Conservation (phyloP, 2,888 invertebrate genomes). For the Synanthedon andrenaeformis region DNA sequence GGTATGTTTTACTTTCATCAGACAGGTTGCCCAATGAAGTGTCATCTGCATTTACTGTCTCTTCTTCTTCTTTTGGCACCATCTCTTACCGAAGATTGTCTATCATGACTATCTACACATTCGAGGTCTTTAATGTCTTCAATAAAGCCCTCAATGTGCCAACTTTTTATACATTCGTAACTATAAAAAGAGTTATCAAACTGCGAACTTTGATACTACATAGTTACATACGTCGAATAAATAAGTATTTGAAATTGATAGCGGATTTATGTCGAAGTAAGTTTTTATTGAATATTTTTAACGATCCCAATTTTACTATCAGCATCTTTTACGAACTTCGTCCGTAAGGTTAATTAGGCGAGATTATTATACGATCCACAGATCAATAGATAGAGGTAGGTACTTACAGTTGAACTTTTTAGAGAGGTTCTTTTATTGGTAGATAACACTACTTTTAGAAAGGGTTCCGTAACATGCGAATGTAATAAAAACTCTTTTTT, state of each 20-base stretch:
- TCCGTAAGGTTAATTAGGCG: constrained; percentile 49
- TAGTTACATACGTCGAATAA: background rate
- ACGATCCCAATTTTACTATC: constrained; percentile 43
- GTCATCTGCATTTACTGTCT: no score
- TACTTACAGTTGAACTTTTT: no score
- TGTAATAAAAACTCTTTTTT: no score
- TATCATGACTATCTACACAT: no score
- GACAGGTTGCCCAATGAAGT: no score
- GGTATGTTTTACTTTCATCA: no score
- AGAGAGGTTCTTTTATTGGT: no score
- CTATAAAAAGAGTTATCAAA: constrained; percentile 5
- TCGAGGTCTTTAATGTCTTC: no score
- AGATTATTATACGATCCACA: constrained; percentile 22
- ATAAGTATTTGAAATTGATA: background rate
- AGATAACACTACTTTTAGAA: no score
- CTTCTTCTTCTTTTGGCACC: no score
- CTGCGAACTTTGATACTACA: background rate
- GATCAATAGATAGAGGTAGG: background rate
- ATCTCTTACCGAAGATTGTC: no score
- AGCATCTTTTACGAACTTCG: constrained; percentile 36
- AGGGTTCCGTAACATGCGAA: no score
- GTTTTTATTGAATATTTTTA: constrained; percentile 45
- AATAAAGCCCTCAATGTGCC: background rate
- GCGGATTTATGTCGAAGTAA: background rate
- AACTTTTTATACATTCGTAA: constrained; percentile 9